These are phyloP conservation scores for Hydrolagus affinis DNA, from an alignment of 2,113 vertebrate genomes.

Conservation along the genomic window DNA sequence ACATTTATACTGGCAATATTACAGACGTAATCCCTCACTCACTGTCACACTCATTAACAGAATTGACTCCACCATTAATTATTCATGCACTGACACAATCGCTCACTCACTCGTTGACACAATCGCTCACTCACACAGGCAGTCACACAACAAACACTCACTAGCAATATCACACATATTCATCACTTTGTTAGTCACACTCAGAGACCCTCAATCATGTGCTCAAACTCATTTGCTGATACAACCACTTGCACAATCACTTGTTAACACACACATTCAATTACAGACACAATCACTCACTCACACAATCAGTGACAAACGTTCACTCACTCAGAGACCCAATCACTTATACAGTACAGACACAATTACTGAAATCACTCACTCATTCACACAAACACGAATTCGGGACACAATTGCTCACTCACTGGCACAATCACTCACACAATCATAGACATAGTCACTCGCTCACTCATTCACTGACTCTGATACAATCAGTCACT, in stretches of 20 bases:
- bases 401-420: too few species aligned
- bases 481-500: too few species aligned
- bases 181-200: too few species aligned
- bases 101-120: neutral
- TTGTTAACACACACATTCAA: neutral
- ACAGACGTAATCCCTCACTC: neutral
- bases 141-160: too few species aligned
- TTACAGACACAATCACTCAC: neutral
- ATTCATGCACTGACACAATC: neutral
- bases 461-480: too few species aligned
- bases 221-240: too few species aligned
- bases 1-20: neutral
- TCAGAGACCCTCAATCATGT: too few species aligned
- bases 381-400: neutral
- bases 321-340: neutral
- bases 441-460: neutral
- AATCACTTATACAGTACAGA: neutral
- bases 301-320: neutral
- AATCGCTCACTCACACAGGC: too few species aligned
- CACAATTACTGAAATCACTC: neutral
- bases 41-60: neutral
- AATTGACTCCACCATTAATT: too few species aligned
- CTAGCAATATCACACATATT: too few species aligned
- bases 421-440: neutral
- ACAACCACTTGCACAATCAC: neutral